Evolutionary conservation across 2,797 vertebrate species (phyloP).

Genomic region (Dendrocincla fuliginosa): DNA sequence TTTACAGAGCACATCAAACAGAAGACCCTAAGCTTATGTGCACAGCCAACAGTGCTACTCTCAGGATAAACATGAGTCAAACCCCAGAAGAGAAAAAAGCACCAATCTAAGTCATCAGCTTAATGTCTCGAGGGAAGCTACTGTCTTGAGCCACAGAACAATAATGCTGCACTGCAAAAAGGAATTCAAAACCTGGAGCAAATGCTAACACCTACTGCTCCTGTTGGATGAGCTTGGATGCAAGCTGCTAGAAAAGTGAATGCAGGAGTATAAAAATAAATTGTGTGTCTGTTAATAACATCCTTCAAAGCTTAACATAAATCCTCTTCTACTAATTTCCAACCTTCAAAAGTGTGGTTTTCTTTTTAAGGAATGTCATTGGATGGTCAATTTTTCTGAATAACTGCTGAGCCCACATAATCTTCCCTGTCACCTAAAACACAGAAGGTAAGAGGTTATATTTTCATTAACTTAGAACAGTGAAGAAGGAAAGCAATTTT

Average conservation of each 20-base stretch:
- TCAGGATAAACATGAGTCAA: neutral
- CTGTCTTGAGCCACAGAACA: neutral
- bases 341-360: conserved; percentile 80
- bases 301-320: neutral
- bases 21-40: neutral
- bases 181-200: neutral
- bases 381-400: conserved; percentile 84
- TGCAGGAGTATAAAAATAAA: neutral
- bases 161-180: neutral
- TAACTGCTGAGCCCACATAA: conserved; percentile 84
- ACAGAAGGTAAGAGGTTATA: neutral
- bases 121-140: neutral
- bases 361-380: conserved; percentile 83
- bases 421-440: conserved; percentile 81
- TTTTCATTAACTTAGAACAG: neutral
- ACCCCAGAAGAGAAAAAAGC: neutral
- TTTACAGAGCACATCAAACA: neutral
- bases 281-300: neutral
- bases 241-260: neutral
- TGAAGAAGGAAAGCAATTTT: neutral
- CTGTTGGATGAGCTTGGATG: neutral
- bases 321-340: neutral
- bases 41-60: neutral
- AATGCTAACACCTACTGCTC: neutral
- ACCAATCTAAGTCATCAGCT: neutral